Evolutionary conservation across 2,888 invertebrate species (phyloP), one percentile per base, ranked within the genome.

Genomic region (Chrysolina americana): DNA sequence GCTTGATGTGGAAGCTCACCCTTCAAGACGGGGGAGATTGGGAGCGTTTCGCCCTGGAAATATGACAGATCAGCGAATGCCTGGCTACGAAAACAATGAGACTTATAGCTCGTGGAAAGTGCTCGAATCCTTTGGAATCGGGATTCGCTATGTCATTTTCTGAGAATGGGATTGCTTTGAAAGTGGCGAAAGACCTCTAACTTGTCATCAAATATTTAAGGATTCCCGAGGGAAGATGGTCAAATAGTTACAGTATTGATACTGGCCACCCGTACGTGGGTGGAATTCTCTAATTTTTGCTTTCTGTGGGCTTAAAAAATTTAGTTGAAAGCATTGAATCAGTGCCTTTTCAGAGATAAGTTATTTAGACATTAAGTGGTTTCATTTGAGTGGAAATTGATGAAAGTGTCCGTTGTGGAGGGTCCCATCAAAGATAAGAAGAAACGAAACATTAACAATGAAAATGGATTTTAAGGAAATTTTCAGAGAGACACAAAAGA

Each of bases 161-260:
- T 41, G 1, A 48, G 64, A 0, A 44, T 17, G 23, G 76, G 78
- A 77, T 76, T 78, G 68, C 41, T 15, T 68, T 15, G 81, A 82
- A 82, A 83, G 84, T 81, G 85, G 81, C 81, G 85, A 86, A 84
- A 87, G 87, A 82, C 84, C 84, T 85, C 85, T 86, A 87, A 87
- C 86, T 86, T 85, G 82, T 85, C 86, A 87, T 88, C 86, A 88
- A 88, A 88, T 88, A 88, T 88, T 88, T 87, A 88, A 87, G 86
- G 81, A 84, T 85, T 85, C 85, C 84, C 78, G 69, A 84, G 85
- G 86, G 85, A 83, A 78, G 72, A 80, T 81, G 84, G 84, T 83
- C 85, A 85, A 85, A 85, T 86, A 85, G 85, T 83, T 82, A 79
- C 78, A 75, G 74, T 76, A 77, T 77, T 70, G 78, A 76, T 77